Base-by-base conservation (phyloP, 2,797 vertebrate genomes). In the Pangasius larnaudii region DNA sequence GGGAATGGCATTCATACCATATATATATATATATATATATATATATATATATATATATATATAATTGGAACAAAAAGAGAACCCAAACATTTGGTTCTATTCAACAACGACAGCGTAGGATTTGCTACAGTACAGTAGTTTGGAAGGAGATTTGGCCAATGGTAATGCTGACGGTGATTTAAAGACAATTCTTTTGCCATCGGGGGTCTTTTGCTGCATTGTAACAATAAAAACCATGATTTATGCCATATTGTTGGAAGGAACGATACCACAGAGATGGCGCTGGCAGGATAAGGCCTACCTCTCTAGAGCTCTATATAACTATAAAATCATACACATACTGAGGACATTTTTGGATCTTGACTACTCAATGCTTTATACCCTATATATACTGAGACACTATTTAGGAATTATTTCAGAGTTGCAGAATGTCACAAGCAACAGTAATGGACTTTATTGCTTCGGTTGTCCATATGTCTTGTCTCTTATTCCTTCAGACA, bases 61-160 rank as follows among this genome's bases (percentile, higher is more conserved):
- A 75, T 24, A 46, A 95, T 95, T 94, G 93, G 93, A 94, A 95
- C 93, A 95, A 95, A 95, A 95, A 94, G 51, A 88, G 94, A 95
- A 94, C 93, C 95, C 95, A 95, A 96, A 96, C 93, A 96, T 94
- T 95, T 92, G 88, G 85, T 95, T 94, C 91, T 91, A 93, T 94
- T 95, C 94, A 42, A 91, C 87, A 92, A 91, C 89, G 65, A 93
- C 91, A 85, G 91, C 91, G 86, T 91, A 90, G 94, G 91, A 94
- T 90, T 92, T 92, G 89, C 91, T 92, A 82, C 39, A 84, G 75
- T 90, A 87, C 91, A 86, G 91, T 87, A 51, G 90, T 88, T 90
- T 82, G 82, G 90, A 89, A 89, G 89, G 91, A 93, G 89, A 90
- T 89, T 91, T 88, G 91, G 88, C 90, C 88, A 92, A 93, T 90